Percentiles rank a stretch among this genome's conserved stretches.
Conservation (phyloP, 2,888 invertebrate species). For the Drosophila helvetica region DNA sequence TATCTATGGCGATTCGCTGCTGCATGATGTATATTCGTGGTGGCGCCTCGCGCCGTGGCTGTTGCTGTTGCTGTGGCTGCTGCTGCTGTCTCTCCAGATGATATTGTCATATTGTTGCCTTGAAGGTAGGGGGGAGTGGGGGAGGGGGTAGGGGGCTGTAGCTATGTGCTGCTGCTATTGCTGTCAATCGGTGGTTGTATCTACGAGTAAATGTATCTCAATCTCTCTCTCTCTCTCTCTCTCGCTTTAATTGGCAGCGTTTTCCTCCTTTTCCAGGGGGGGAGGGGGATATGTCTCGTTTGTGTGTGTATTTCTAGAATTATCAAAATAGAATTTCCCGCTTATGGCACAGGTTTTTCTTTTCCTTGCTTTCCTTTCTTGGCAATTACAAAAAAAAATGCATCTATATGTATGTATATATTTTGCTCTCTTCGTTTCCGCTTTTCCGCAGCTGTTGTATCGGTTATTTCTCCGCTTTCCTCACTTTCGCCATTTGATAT, state of each 20-base stretch:
- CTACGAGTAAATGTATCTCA: constrained; percentile 33
- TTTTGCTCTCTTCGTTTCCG: constrained; percentile 3
- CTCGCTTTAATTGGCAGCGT: constrained; percentile 63
- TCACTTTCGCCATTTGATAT: constrained; percentile 89
- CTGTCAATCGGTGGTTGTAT: constrained; percentile 59
- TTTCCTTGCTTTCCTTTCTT: constrained; percentile 26
- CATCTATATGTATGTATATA: constrained; percentile 16
- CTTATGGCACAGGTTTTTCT: constrained; percentile 60
- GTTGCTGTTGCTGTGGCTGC: too few relatives aligned
- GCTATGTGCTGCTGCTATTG: neutral
- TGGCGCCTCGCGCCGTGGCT: constrained; percentile 36
- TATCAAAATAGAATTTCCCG: too few relatives aligned
- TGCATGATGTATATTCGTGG: constrained; percentile 23
- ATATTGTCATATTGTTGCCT: constrained; percentile 73
- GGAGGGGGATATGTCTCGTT: constrained; percentile 57
- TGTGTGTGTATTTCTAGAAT: neutral
- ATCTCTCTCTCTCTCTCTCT: constrained; percentile 8
- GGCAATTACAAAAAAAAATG: constrained; percentile 11
- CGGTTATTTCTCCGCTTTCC: constrained; percentile 13
- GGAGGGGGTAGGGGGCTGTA: constrained; percentile 14
- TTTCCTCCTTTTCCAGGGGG: constrained; percentile 15
- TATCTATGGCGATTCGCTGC: constrained; percentile 65
- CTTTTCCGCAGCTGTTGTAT: constrained; percentile 24
- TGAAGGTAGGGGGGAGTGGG: constrained; percentile 1
- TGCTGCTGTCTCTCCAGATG: constrained; percentile 44